Percentiles rank a stretch among this genome's conserved stretches.
phyloP scores from a whole-genome alignment of 2,797 vertebrate species.

The Catamblyrhynchus diadema region DNA sequence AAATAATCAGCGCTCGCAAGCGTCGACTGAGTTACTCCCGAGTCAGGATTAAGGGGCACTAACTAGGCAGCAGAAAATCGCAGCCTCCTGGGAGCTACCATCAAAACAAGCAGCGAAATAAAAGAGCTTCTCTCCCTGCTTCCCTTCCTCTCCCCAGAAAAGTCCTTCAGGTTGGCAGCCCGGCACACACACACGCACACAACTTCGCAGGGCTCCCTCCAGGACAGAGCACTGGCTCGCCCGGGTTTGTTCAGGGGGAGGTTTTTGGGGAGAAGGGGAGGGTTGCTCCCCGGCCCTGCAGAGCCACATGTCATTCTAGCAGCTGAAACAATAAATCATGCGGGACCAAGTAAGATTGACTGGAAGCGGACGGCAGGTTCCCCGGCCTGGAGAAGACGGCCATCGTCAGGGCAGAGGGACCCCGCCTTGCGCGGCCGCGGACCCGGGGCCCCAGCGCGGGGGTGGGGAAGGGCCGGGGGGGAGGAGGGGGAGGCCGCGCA shows the following conservation, averaged over 20 bases:
- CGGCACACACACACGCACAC: not conserved
- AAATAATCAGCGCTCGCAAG: constrained; percentile 15
- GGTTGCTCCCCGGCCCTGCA: not conserved
- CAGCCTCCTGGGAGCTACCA: constrained; percentile 27
- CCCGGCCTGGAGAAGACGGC: not conserved
- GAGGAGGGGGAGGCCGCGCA: not conserved
- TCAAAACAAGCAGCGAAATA: constrained; percentile 36
- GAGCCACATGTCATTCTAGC: not conserved
- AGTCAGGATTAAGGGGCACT: constrained; percentile 47
- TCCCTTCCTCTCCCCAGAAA: constrained; percentile 4
- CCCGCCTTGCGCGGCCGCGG: not conserved
- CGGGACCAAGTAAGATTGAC: not conserved
- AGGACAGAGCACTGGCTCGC: not conserved
- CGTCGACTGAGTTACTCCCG: not conserved
- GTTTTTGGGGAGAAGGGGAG: not conserved
- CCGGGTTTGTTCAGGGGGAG: not conserved
- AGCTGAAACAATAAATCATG: constrained; percentile 13
- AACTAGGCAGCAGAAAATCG: constrained; percentile 43
- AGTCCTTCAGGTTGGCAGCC: not conserved
- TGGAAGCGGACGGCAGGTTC: not conserved
- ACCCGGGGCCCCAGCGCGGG: not conserved
- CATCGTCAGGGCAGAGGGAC: not conserved
- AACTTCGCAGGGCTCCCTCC: constrained; percentile 9
- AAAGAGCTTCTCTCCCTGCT: constrained; percentile 11
- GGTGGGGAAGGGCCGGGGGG: not conserved